Evolutionary conservation across 2,888 invertebrate species (phyloP).

Genomic region (Dasypogon diadema): DNA sequence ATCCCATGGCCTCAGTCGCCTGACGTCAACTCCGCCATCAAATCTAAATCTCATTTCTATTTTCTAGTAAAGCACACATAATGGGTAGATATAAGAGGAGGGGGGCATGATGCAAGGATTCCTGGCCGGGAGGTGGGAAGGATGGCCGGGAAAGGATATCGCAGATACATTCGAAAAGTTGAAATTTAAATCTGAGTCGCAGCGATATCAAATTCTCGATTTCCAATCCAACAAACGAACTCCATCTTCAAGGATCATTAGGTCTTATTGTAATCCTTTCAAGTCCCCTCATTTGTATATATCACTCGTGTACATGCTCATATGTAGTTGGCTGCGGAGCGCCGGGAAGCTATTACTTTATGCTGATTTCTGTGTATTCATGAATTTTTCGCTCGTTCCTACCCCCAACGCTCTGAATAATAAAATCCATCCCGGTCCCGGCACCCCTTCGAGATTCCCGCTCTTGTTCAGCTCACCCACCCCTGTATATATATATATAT

Average conservation of each 20-base stretch:
- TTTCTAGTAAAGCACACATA: constrained; percentile 27
- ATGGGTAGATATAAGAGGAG: not conserved
- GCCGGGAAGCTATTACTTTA: constrained; percentile 48
- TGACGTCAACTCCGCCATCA: constrained; percentile 9
- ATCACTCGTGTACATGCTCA: constrained; percentile 45
- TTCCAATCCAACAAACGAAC: constrained; percentile 55
- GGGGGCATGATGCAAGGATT: no score
- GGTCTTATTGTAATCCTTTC: constrained; percentile 56
- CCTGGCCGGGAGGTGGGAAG: not conserved
- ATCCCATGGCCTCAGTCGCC: not conserved
- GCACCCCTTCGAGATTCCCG: not conserved
- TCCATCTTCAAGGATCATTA: constrained; percentile 56
- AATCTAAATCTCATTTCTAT: constrained; percentile 42
- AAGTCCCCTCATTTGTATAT: constrained; percentile 53
- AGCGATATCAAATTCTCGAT: constrained; percentile 50
- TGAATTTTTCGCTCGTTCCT: constrained; percentile 47
- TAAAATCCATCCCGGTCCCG: constrained; percentile 29
- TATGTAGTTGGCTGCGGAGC: constrained; percentile 14
- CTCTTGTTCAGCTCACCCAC: not conserved
- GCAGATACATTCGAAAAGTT: constrained; percentile 41
- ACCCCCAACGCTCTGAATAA: constrained; percentile 37
- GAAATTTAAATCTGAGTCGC: constrained; percentile 45
- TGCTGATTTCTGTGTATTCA: constrained; percentile 51
- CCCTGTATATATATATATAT: no score
- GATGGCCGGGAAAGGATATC: not conserved